Percentiles rank a stretch among this genome's conserved stretches.
phyloP scores from a whole-genome alignment of 2,888 invertebrate species.

The Campoletis raptor region DNA sequence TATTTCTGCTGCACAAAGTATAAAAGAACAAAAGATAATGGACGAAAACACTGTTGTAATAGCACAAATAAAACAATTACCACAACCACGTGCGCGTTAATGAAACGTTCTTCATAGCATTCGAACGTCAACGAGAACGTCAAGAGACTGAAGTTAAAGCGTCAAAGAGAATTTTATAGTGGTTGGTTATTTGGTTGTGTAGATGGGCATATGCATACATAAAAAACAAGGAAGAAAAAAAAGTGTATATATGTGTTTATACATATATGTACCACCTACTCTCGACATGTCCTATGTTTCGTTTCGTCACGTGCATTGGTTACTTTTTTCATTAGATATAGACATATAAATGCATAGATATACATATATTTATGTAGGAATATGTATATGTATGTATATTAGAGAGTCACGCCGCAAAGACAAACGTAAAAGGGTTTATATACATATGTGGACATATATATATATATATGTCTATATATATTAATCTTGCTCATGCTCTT shows the following conservation, averaged over 20 bases:
- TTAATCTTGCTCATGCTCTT: slow-evolving; percentile 14
- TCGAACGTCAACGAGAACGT: slow-evolving; percentile 44
- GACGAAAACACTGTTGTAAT: not conserved
- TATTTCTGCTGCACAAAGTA: not conserved
- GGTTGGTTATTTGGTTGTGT: slow-evolving; percentile 18
- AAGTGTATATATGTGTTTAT: not conserved
- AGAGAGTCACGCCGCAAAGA: slow-evolving; percentile 26
- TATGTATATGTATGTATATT: slow-evolving; percentile 29
- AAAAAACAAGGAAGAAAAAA: not conserved
- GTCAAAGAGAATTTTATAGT: slow-evolving; percentile 33
- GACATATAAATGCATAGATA: not conserved
- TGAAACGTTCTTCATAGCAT: slow-evolving; percentile 32
- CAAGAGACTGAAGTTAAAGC: slow-evolving; percentile 48
- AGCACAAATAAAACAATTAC: not conserved
- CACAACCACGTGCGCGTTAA: slow-evolving; percentile 14
- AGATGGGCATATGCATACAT: slow-evolving; percentile 26
- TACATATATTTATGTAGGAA: not conserved
- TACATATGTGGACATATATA: not conserved
- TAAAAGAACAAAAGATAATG: not conserved
- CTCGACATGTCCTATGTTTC: slow-evolving; percentile 27
- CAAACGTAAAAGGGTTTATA: slow-evolving; percentile 24
- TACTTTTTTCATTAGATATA: slow-evolving; percentile 25
- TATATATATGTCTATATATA: not conserved
- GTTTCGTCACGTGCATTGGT: slow-evolving; percentile 44
- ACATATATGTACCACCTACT: slow-evolving; percentile 44